Conservation (phyloP, 2,113 vertebrate genomes). For the Pedetes capensis region DNA sequence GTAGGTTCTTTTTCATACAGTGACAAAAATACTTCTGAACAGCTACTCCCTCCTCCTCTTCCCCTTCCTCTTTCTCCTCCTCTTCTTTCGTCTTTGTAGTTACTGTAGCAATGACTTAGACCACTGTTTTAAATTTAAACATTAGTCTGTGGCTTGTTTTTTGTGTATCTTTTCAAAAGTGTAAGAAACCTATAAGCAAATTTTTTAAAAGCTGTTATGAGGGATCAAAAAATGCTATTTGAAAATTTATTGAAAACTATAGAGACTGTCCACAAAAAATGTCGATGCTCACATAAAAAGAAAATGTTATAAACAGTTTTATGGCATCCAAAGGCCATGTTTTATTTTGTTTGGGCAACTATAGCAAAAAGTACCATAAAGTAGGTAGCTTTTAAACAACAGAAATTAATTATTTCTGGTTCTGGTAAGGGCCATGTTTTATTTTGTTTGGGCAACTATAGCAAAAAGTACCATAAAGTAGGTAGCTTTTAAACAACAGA, state of each 20-base stretch:
- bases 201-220: constrained; percentile 12
- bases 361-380: neutral
- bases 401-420: neutral
- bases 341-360: neutral
- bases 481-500: neutral
- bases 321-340: neutral
- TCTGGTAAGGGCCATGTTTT: neutral
- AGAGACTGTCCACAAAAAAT: neutral
- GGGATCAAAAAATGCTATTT: constrained; percentile 24
- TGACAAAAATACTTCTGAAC: neutral
- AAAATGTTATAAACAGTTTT: constrained; percentile 9
- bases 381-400: neutral
- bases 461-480: neutral
- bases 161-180: neutral
- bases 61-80: neutral
- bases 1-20: neutral
- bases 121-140: neutral
- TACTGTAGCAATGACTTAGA: neutral
- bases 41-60: neutral
- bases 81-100: neutral
- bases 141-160: constrained; percentile 21
- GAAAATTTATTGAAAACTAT: neutral
- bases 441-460: neutral
- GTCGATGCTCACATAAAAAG: neutral
- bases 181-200: neutral